phyloP scores from a whole-genome alignment of 2,113 vertebrate species.

The Neotoma lepida region DNA sequence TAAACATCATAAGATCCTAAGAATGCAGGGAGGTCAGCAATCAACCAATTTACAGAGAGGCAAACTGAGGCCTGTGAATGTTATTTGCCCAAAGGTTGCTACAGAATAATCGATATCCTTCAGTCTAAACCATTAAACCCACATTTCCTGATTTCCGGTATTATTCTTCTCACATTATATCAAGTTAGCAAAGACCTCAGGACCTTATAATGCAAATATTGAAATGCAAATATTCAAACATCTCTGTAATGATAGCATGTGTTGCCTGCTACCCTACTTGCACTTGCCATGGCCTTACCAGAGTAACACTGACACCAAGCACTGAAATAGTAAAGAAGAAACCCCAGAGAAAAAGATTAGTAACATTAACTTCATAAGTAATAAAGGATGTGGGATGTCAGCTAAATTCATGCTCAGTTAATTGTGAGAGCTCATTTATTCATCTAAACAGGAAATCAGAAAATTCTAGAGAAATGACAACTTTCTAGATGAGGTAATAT shows the following conservation, averaged over 20 bases:
- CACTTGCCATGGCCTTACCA: background rate
- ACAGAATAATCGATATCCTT: background rate
- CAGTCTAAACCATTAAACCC: background rate
- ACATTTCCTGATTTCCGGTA: constrained; percentile 10
- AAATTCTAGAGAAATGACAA: background rate
- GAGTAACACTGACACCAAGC: background rate
- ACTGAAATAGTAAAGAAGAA: background rate
- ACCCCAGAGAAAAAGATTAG: background rate
- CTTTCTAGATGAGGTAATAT: constrained; percentile 1
- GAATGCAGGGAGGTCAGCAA: background rate
- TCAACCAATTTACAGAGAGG: background rate
- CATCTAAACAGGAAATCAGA: background rate
- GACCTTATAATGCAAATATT: background rate
- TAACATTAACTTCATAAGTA: background rate
- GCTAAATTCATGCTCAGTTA: background rate
- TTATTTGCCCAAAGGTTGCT: background rate
- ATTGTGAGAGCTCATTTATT: background rate
- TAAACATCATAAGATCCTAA: background rate
- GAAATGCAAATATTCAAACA: background rate
- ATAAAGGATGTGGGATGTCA: background rate
- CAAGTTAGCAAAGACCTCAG: background rate
- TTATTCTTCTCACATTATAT: background rate
- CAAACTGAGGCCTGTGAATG: background rate
- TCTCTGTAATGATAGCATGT: constrained; percentile 25
- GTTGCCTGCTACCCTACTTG: background rate